Percentiles rank a stretch among this genome's conserved stretches.
These are phyloP conservation scores for Sialis lutaria DNA, from an alignment of 2,888 invertebrate species.

Conservation along the genomic window DNA sequence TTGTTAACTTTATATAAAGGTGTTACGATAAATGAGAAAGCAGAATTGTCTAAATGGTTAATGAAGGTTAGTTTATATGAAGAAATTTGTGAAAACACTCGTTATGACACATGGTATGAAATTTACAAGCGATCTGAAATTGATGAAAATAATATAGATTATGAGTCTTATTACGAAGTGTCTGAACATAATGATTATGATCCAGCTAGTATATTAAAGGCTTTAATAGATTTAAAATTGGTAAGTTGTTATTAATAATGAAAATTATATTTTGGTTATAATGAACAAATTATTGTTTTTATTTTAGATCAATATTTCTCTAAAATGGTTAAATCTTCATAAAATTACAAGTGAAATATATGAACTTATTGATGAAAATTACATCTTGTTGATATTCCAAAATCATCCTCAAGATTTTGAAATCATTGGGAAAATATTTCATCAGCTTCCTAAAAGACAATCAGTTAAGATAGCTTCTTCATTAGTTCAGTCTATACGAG, in stretches of 20 bases:
- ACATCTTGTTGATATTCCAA: constrained; percentile 38
- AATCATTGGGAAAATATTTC: constrained; percentile 34
- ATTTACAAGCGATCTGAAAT: constrained; percentile 34
- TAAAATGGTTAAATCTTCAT: constrained; percentile 52
- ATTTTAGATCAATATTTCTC: constrained; percentile 42
- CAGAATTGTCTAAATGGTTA: constrained; percentile 34
- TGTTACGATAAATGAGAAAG: constrained; percentile 19
- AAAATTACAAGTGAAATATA: constrained; percentile 36
- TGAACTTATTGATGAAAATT: constrained; percentile 31
- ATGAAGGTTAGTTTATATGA: constrained; percentile 45
- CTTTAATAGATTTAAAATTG: constrained; percentile 35
- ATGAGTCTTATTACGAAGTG: constrained; percentile 39
- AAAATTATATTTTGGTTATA: neutral
- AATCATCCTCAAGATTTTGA: constrained; percentile 28
- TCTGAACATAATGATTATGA: constrained; percentile 35
- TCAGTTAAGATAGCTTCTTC: constrained; percentile 42
- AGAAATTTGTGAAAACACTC: constrained; percentile 30
- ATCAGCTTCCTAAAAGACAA: constrained; percentile 37
- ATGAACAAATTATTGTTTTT: constrained; percentile 5
- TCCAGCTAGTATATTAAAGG: constrained; percentile 33
- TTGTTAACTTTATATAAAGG: constrained; percentile 29
- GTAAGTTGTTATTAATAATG: constrained; percentile 15
- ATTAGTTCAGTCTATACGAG: constrained; percentile 42
- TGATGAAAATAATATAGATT: constrained; percentile 15
- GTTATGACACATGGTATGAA: constrained; percentile 38